Percentiles rank a stretch among this genome's conserved stretches.
These are phyloP conservation scores for Arvicanthis niloticus DNA, from an alignment of 2,113 vertebrate species.

Conservation along the genomic window DNA sequence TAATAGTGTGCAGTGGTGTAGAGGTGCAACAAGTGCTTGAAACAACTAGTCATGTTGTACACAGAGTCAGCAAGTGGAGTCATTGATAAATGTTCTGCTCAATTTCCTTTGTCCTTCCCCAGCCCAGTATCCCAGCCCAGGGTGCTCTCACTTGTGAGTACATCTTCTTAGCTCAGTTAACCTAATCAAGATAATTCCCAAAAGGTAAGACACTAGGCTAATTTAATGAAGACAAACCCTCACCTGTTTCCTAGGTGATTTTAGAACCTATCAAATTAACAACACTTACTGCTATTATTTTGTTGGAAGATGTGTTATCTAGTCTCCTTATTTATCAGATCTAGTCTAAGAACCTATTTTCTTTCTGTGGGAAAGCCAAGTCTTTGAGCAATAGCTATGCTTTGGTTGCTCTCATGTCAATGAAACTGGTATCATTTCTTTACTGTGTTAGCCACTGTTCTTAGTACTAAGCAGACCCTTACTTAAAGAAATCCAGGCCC, in stretches of 20 bases:
- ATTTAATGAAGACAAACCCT: neutral
- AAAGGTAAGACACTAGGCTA: neutral
- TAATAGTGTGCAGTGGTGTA: no score
- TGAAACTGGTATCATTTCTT: neutral
- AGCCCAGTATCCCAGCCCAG: neutral
- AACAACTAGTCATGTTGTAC: no score
- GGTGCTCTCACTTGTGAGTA: no score
- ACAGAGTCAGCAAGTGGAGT: neutral
- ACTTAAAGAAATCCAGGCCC: neutral
- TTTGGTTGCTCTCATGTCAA: neutral
- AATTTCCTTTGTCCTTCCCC: neutral
- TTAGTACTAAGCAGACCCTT: neutral
- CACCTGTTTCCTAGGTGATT: neutral
- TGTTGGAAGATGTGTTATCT: neutral
- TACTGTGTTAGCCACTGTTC: neutral
- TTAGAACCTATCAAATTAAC: neutral
- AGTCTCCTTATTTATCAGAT: neutral
- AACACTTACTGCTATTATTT: neutral
- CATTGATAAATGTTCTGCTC: neutral
- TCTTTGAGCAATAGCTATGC: neutral
- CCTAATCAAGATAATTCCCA: neutral
- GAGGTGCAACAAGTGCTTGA: neutral
- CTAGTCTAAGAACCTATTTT: neutral
- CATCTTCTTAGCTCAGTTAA: no score
- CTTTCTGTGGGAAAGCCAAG: neutral